A percentile compares a stretch with the other conserved stretches of the same genome.
Conservation (phyloP, 2,797 vertebrate species). For the Scleropages formosus region DNA sequence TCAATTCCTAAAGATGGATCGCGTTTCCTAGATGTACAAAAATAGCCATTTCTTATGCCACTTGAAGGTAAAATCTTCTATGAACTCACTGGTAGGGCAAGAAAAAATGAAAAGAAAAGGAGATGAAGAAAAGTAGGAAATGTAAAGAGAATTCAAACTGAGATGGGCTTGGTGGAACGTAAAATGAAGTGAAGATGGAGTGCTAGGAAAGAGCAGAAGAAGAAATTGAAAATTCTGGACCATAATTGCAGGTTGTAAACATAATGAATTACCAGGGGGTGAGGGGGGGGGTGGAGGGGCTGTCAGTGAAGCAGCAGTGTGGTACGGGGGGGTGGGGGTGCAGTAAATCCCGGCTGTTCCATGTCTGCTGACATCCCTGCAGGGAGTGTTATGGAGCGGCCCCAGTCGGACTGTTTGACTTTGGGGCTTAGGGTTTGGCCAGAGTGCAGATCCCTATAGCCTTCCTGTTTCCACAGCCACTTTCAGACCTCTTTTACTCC, state of each 20-base stretch:
- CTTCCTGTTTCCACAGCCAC: slow-evolving; percentile 32
- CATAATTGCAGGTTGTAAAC: slow-evolving; percentile 62
- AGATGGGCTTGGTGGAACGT: not conserved
- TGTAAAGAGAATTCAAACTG: not conserved
- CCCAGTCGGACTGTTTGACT: slow-evolving; percentile 56
- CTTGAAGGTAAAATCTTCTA: not conserved
- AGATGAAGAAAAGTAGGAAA: not conserved
- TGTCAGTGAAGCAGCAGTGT: slow-evolving; percentile 65
- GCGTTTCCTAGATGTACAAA: too few species aligned
- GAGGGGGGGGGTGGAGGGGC: slow-evolving; percentile 36
- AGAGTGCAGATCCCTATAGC: slow-evolving; percentile 29
- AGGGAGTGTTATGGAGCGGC: slow-evolving; percentile 54
- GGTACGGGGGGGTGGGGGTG: slow-evolving; percentile 45
- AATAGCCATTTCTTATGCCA: not conserved
- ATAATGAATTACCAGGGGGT: slow-evolving; percentile 50
- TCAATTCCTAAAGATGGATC: not conserved
- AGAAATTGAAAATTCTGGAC: slow-evolving; percentile 52
- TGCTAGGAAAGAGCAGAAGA: slow-evolving; percentile 29
- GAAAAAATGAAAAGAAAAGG: not conserved
- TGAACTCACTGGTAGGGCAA: not conserved
- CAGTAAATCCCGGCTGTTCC: slow-evolving; percentile 45
- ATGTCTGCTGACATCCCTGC: slow-evolving; percentile 59
- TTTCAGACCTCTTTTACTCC: not conserved
- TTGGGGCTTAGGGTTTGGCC: slow-evolving; percentile 65
- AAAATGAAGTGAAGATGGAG: not conserved